Base-by-base conservation (phyloP, 2,888 invertebrate genomes). In the Blera fallax region DNA sequence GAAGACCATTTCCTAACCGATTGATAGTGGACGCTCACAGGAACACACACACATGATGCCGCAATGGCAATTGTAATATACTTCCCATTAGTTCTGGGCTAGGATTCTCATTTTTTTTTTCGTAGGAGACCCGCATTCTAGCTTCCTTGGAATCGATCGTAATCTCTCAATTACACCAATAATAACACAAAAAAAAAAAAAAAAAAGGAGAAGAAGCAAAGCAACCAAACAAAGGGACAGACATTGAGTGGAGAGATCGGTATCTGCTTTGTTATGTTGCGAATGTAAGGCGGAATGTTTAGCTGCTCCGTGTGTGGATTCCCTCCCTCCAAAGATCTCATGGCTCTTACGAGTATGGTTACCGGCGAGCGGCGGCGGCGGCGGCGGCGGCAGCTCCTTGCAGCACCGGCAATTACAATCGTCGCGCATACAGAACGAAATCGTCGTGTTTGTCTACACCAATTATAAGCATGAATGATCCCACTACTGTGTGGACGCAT, bases 401-500 rank as follows among this genome's bases (percentile, higher is more conserved):
- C 32, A 48, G 32, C 72, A 69, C 37, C 64, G 64, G 80, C 85
- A 85, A 85, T 85, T 81, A 85, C 81, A 81, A 81, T 76, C 76
- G 80, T 80, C 80, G 80, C 78, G 62, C 73, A 74, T 69, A 64
- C 78, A 80, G 62, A 80, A 70, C 70, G 24, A 67, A 67, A 72
- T 74, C 54, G 65, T 27, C 62, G 72, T 84, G 80, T 80, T 74
- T 80, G 80, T 74, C 84, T 84, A 84, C 76, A 85, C 81, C 85
- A 81, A 81, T 85, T 85, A 85, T 81, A 81, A 85, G 81, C 85
- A 85, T 81, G 85, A 85, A 81, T 85, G 85, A 85, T 85, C 85
- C 85, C 85, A 85, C 85, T 76, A 85, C 72, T 45, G 73, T 69
- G 77, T 40, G 76, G 85, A 85, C 85, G 85, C 85, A 85, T 85